Evolutionary conservation across 2,113 vertebrate genomes (phyloP).

Genomic region (Orycteropus afer): DNA sequence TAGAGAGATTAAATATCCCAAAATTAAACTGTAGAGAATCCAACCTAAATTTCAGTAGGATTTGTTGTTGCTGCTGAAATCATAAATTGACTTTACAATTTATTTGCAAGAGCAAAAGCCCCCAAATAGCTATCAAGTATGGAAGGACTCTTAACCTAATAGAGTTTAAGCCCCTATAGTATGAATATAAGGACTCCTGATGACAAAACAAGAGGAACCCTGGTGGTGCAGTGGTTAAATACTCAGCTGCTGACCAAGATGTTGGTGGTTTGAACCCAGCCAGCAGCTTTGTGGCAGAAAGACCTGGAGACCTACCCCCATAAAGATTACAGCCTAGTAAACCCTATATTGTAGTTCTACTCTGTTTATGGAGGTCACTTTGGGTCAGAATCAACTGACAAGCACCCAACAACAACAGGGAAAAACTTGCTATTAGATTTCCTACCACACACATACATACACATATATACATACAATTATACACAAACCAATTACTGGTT

Average conservation of each 20-base stretch:
- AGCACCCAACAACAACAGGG: too few species aligned
- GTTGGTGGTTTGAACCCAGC: too few species aligned
- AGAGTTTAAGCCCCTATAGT: neutral
- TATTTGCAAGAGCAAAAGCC: neutral
- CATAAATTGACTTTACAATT: neutral
- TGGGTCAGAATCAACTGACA: too few species aligned
- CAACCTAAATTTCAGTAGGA: neutral
- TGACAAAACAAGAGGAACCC: too few species aligned
- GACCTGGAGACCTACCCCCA: too few species aligned
- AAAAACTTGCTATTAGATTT: neutral
- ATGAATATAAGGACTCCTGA: neutral
- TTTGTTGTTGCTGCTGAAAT: neutral
- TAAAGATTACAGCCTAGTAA: too few species aligned
- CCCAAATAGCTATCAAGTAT: neutral
- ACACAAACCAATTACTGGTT: neutral
- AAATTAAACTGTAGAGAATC: neutral
- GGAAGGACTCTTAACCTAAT: neutral
- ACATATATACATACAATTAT: neutral
- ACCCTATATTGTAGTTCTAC: too few species aligned
- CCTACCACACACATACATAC: neutral
- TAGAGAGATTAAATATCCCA: neutral
- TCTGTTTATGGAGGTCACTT: too few species aligned
- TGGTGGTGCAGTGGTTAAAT: too few species aligned
- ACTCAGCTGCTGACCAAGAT: too few species aligned
- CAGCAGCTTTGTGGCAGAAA: too few species aligned